Evolutionary conservation across 2,888 invertebrate genomes (phyloP).

Genomic region (Caenorhabditis plicata): DNA sequence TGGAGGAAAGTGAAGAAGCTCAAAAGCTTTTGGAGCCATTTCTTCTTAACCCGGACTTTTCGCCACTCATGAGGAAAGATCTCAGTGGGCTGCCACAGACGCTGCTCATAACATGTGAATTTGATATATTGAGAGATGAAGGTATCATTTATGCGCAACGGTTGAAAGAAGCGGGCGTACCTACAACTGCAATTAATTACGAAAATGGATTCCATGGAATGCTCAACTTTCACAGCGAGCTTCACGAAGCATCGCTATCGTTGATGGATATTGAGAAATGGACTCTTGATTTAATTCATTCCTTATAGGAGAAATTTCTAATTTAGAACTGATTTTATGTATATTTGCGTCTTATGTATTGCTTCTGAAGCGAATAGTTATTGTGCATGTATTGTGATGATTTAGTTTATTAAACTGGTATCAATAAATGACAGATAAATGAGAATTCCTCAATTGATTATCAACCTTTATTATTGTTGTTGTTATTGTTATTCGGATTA

Average conservation of each 20-base stretch:
- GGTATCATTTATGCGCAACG: conserved; percentile 66
- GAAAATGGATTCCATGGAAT: conserved; percentile 53
- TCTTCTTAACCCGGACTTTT: conserved; percentile 61
- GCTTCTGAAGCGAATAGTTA: too few relatives aligned
- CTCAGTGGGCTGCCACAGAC: conserved; percentile 61
- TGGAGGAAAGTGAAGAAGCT: conserved; percentile 12
- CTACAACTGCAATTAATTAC: conserved; percentile 53
- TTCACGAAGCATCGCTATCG: conserved; percentile 30
- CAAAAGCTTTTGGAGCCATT: conserved; percentile 33
- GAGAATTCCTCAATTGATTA: too few relatives aligned
- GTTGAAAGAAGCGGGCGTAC: conserved; percentile 55
- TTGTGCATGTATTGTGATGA: too few relatives aligned
- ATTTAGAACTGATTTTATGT: too few relatives aligned
- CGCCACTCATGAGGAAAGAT: conserved; percentile 64
- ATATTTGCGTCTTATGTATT: too few relatives aligned
- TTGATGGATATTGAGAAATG: not conserved
- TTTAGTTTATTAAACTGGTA: too few relatives aligned
- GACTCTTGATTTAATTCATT: not conserved
- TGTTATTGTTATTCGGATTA: too few relatives aligned
- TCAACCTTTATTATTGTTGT: too few relatives aligned
- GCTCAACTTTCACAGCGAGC: conserved; percentile 50
- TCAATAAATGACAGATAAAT: too few relatives aligned
- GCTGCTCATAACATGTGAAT: conserved; percentile 66
- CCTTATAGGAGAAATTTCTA: too few relatives aligned
- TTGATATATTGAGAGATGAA: conserved; percentile 67